Percentiles rank a stretch among this genome's conserved stretches.
Conservation (phyloP, 1,140 invertebrate genomes). For the Zaprionus ghesquierei region DNA sequence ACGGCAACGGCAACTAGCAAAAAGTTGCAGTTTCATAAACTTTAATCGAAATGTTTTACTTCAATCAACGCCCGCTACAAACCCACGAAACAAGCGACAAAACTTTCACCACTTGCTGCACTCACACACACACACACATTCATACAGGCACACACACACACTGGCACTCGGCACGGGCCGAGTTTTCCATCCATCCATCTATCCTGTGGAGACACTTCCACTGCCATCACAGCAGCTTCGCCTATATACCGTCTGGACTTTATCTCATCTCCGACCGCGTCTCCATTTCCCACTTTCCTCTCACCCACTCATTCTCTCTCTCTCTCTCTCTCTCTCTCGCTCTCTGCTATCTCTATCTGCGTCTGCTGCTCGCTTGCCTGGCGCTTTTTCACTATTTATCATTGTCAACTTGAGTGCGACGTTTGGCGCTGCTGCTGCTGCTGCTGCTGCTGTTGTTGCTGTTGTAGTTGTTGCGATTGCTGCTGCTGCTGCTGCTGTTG, state of each 20-base stretch:
- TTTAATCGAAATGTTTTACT: conserved; percentile 81
- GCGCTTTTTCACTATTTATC: conserved; percentile 81
- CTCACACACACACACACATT: background rate
- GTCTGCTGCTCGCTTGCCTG: conserved; percentile 53
- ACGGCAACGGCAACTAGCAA: conserved; percentile 13
- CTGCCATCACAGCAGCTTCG: background rate
- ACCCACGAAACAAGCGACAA: conserved; percentile 44
- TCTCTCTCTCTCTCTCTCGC: background rate
- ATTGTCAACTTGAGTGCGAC: conserved; percentile 81
- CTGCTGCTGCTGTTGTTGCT: conserved; percentile 33
- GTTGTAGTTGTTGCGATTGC: conserved; percentile 33
- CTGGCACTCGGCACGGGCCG: background rate
- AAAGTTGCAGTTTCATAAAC: conserved; percentile 75
- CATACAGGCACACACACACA: conserved; percentile 5
- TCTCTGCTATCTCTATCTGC: background rate
- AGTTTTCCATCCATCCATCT: conserved; percentile 9
- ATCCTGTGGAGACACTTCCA: conserved; percentile 3
- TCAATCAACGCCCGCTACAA: conserved; percentile 56
- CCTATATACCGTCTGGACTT: conserved; percentile 21
- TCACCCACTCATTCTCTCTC: background rate
- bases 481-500: conserved; percentile 46
- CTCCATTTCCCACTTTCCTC: conserved; percentile 8
- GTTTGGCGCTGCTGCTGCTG: conserved; percentile 70
- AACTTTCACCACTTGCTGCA: conserved; percentile 75
- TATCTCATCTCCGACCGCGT: conserved; percentile 1